A percentile compares a stretch with the other conserved stretches of the same genome.
Conservation (phyloP, 2,888 invertebrate species). For the Nymphalis c-album region DNA sequence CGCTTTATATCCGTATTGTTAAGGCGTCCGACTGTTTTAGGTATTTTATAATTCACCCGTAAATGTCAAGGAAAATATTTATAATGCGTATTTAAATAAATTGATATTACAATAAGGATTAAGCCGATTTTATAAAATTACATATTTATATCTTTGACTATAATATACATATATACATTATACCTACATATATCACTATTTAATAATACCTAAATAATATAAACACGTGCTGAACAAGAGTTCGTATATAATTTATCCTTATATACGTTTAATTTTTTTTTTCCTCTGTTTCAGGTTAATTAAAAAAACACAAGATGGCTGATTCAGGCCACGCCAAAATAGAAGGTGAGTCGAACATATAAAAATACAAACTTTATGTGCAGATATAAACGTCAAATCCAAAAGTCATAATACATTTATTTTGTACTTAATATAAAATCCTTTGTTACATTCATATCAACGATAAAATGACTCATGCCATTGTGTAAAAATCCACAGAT, state of each 20-base stretch:
- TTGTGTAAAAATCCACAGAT: background rate
- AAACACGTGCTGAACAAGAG: too few species aligned
- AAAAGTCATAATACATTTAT: background rate
- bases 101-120: background rate
- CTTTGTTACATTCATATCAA: slow-evolving; percentile 5
- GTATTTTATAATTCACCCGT: slow-evolving; percentile 16
- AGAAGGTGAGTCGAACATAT: slow-evolving; percentile 38
- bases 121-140: background rate
- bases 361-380: background rate
- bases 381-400: slow-evolving; percentile 1
- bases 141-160: background rate
- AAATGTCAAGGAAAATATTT: slow-evolving; percentile 30
- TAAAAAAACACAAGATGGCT: slow-evolving; percentile 39
- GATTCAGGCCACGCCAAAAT: slow-evolving; percentile 42
- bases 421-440: background rate
- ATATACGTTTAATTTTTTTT: slow-evolving; percentile 1
- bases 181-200: background rate
- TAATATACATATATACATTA: background rate
- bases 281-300: slow-evolving; percentile 41
- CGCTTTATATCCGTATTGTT: slow-evolving; percentile 18
- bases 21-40: slow-evolving; percentile 11
- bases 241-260: too few species aligned
- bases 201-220: too few species aligned
- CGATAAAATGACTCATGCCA: background rate
- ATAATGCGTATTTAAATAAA: slow-evolving; percentile 9